These are phyloP conservation scores for Cichladusa arquata DNA, from an alignment of 2,113 vertebrate genomes.

Conservation along the genomic window DNA sequence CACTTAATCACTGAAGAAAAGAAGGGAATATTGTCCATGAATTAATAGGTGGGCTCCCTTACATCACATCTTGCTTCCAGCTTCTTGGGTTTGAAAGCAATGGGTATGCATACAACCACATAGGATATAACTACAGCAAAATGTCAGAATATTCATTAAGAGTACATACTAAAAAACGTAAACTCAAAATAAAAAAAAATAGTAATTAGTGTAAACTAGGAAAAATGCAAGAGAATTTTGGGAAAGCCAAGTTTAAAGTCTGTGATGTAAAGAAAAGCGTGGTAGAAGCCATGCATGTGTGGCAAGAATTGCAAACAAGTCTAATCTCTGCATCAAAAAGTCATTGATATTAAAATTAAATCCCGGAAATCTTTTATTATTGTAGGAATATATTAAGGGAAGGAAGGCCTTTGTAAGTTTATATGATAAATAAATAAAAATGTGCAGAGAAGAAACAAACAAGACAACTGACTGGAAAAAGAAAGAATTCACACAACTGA, in stretches of 20 bases:
- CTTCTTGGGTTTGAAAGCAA: not conserved
- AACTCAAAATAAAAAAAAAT: not conserved
- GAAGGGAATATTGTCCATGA: not conserved
- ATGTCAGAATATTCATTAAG: not conserved
- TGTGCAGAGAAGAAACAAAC: not conserved
- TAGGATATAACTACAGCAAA: not conserved
- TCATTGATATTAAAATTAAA: not conserved
- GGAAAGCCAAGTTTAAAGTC: not conserved
- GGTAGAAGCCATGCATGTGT: not conserved
- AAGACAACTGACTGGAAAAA: not conserved
- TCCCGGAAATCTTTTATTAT: not conserved
- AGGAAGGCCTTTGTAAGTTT: not conserved
- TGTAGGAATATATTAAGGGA: not conserved
- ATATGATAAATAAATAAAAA: not conserved
- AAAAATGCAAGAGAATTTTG: not conserved
- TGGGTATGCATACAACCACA: not conserved
- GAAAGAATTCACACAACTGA: not conserved
- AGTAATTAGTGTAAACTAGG: not conserved
- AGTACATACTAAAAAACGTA: not conserved
- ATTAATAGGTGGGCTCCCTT: not conserved
- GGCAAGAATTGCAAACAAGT: not conserved
- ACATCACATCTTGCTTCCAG: not conserved
- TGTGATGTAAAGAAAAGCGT: not conserved
- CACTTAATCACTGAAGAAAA: not conserved
- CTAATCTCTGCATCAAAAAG: not conserved